Evolutionary conservation across 2,888 invertebrate genomes (phyloP).

Genomic region (Patella pellucida): DNA sequence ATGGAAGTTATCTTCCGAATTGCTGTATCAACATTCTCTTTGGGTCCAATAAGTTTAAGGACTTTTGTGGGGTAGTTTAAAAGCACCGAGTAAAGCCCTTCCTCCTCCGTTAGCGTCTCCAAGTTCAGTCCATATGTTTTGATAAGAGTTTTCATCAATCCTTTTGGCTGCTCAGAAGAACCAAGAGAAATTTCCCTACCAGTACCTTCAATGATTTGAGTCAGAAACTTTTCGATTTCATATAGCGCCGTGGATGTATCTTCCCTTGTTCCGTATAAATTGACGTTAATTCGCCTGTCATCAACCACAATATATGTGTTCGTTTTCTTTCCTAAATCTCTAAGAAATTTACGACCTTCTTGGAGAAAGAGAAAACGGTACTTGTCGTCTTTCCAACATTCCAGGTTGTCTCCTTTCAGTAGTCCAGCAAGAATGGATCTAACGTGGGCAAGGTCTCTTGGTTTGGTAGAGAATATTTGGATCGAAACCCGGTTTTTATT

Average conservation of each 20-base stretch:
- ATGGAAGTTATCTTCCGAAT: constrained; percentile 28
- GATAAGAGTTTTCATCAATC: constrained; percentile 47
- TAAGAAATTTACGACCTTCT: constrained; percentile 35
- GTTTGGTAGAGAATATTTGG: constrained; percentile 35
- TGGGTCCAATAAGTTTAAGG: constrained; percentile 39
- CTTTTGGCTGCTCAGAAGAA: constrained; percentile 42
- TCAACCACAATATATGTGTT: constrained; percentile 38
- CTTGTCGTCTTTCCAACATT: constrained; percentile 28
- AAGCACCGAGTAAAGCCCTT: constrained; percentile 30
- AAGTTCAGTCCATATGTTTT: constrained; percentile 41
- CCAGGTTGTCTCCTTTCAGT: constrained; percentile 39
- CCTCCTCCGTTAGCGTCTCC: constrained; percentile 31
- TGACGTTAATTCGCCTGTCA: constrained; percentile 36
- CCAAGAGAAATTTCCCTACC: constrained; percentile 29
- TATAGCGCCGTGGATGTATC: constrained; percentile 27
- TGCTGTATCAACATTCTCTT: constrained; percentile 36
- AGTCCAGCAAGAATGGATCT: constrained; percentile 36
- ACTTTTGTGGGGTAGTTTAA: constrained; percentile 38
- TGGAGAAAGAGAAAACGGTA: constrained; percentile 34
- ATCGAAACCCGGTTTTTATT: constrained; percentile 39
- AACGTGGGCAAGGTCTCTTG: constrained; percentile 33
- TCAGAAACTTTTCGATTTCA: constrained; percentile 33
- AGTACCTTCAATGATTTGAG: background rate
- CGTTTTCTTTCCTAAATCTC: constrained; percentile 34
- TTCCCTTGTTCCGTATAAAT: constrained; percentile 38